Evolutionary conservation across 2,797 vertebrate species (phyloP).

Genomic region (Orestias chungarensis): DNA sequence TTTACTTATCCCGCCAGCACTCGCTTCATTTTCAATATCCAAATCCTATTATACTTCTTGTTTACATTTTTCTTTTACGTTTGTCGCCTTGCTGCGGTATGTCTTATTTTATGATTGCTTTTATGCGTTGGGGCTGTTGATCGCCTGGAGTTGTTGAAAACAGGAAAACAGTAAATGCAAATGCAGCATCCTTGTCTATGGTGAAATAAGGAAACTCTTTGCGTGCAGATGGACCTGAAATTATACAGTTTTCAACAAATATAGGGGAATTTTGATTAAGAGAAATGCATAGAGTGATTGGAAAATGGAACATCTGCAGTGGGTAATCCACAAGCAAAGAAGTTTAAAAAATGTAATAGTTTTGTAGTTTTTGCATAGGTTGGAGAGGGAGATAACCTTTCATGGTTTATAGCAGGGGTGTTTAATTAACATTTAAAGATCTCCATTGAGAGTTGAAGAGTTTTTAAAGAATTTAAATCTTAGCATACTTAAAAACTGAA

Average conservation of each 20-base stretch:
- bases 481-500: no score
- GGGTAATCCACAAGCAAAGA: not conserved
- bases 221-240: not conserved
- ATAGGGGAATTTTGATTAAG: constrained; percentile 1
- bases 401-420: no score
- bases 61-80: not conserved
- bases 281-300: not conserved
- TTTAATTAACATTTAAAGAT: no score
- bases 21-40: constrained; percentile 12
- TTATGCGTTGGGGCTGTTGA: constrained; percentile 8
- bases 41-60: constrained; percentile 1
- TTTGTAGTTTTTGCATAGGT: not conserved
- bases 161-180: constrained; percentile 2
- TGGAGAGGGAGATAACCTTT: no score
- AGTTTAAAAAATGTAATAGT: not conserved
- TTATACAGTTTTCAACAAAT: not conserved
- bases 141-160: not conserved
- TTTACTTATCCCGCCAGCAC: constrained; percentile 6
- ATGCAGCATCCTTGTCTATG: constrained; percentile 1
- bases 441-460: no score
- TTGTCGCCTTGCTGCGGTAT: not conserved
- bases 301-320: constrained; percentile 3
- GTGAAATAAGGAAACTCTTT: constrained; percentile 3
- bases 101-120: constrained; percentile 11
- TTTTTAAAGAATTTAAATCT: no score